Percentiles rank a stretch among this genome's conserved stretches.
These are phyloP conservation scores for Amphipoea lucens DNA, from an alignment of 2,888 invertebrate species.

Conservation along the genomic window DNA sequence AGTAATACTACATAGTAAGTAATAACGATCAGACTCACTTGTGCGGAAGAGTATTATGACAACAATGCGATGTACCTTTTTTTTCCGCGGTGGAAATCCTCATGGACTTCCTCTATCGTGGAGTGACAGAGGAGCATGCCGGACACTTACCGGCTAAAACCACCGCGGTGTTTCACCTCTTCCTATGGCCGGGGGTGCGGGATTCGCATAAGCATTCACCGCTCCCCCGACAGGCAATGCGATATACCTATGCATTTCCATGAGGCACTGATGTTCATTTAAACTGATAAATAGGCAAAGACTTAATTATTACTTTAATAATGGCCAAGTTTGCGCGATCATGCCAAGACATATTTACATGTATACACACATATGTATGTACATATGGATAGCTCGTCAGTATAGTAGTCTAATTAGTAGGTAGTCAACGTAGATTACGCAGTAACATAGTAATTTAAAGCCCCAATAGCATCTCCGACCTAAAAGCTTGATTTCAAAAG, in stretches of 20 bases:
- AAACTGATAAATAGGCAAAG: background rate
- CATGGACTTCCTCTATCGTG: too few relatives aligned
- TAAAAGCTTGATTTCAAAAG: background rate
- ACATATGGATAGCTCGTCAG: background rate
- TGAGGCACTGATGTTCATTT: background rate
- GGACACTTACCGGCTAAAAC: too few relatives aligned
- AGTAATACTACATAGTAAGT: background rate
- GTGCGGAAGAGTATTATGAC: background rate
- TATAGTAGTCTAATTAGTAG: background rate
- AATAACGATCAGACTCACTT: background rate
- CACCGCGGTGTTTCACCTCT: too few relatives aligned
- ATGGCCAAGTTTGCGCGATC: too few relatives aligned
- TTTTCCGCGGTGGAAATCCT: too few relatives aligned
- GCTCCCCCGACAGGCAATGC: too few relatives aligned
- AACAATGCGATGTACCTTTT: background rate
- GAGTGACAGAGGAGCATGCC: too few relatives aligned
- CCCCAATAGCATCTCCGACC: background rate
- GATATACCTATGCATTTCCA: constrained; percentile 28
- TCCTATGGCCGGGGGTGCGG: too few relatives aligned
- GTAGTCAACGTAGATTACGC: background rate
- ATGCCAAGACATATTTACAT: background rate
- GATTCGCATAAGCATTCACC: too few relatives aligned
- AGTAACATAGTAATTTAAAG: background rate
- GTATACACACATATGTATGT: too few relatives aligned
- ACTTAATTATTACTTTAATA: background rate